Base-by-base conservation (phyloP, 2,797 vertebrate species). In the Steatocranus sp. region DNA sequence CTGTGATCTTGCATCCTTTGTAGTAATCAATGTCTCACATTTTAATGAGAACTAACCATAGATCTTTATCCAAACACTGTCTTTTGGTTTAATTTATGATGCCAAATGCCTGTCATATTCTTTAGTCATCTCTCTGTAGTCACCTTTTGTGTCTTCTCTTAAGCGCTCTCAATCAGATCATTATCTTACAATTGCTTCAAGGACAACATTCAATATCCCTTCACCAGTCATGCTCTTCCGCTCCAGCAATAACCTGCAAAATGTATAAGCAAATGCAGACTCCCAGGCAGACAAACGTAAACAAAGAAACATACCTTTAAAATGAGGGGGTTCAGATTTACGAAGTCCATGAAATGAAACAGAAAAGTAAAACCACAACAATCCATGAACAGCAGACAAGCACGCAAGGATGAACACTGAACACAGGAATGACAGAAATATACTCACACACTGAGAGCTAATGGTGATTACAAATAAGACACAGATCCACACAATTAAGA, bases 111-210 rank as follows among this genome's bases (percentile, higher is more conserved):
- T n/a, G 32, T 61, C n/a, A 38, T 66, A 38, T 66, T 66, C 34
- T 66, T 38, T 38, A 38, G 34, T 15, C n/a, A 66, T 66, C 61
- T 66, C 34, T 20, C 5, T 61, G 18, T 12, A 36, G 61, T 38
- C 61, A 66, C 34, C n/a, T 38, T 14, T 38, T 66, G 61, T 38
- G 12, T 66, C 70, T 80, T 79, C 79, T 90, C 79, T 82, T 74
- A 48, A 53, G 20, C 51, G 88, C 77, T 80, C 87, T 81, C 54
- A 6, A 82, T 86, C 83, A 48, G 75, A 75, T 89, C 90, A 92
- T 93, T 92, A 89, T 91, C 36, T 85, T n/a, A 51, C 81, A 83
- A 88, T 81, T 53, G 78, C 83, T 88, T 87, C 83, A 84, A 87
- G 79, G 75, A 83, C 66, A 18, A 76, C 76, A 81, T 51, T 82